Conservation (phyloP, 2,888 invertebrate genomes). For the Andrena marginata region DNA sequence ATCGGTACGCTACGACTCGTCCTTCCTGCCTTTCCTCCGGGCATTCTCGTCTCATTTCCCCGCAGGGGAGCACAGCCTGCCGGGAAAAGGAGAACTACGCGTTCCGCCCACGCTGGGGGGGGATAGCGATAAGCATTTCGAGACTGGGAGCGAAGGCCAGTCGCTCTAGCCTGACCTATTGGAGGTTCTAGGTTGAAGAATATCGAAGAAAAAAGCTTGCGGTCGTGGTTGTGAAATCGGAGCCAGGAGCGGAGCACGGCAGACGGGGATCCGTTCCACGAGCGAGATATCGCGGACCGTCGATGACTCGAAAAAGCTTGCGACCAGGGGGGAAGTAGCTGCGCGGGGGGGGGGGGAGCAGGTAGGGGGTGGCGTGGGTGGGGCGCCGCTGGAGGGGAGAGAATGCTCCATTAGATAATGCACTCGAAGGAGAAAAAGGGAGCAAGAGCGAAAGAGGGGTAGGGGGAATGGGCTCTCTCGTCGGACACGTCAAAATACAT, state of each 20-base stretch:
- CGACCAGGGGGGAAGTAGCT: neutral
- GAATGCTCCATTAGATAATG: conserved; percentile 71
- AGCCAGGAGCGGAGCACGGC: conserved; percentile 40
- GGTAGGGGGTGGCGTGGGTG: conserved; percentile 33
- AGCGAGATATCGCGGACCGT: conserved; percentile 50
- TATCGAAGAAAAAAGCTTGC: conserved; percentile 51
- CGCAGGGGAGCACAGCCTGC: neutral
- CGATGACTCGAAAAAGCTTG: conserved; percentile 12
- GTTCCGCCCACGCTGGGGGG: neutral
- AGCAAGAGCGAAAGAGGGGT: neutral
- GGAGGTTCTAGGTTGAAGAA: neutral
- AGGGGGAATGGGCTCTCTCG: conserved; percentile 70
- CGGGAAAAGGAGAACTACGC: neutral
- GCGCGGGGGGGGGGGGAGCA: conserved; percentile 3
- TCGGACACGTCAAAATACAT: conserved; percentile 84
- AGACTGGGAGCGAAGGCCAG: neutral
- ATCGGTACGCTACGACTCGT: conserved; percentile 1
- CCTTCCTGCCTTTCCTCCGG: neutral
- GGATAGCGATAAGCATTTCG: neutral
- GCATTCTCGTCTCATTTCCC: neutral
- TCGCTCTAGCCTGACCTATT: neutral
- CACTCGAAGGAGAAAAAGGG: conserved; percentile 64
- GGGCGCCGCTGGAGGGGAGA: conserved; percentile 48
- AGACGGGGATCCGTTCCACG: conserved; percentile 15
- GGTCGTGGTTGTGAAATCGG: conserved; percentile 67